These are phyloP conservation scores for Melanotaenia nigrans DNA, from an alignment of 2,797 vertebrate species.

Conservation along the genomic window DNA sequence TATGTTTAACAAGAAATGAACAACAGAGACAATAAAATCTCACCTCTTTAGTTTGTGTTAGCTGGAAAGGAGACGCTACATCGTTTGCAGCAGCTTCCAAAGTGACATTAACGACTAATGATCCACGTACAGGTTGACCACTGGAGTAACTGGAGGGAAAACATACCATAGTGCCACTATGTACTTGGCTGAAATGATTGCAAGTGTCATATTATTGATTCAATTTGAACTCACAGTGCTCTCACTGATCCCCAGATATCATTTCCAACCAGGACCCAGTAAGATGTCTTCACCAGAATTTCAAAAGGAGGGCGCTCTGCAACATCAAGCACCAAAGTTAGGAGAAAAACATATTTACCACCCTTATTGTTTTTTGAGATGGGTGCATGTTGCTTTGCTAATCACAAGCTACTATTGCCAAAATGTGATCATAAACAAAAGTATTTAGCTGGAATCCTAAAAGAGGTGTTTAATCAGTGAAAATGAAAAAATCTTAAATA, in stretches of 20 bases:
- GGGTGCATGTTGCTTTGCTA: background rate
- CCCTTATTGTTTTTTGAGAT: background rate
- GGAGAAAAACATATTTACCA: background rate
- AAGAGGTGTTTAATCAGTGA: background rate
- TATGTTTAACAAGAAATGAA: background rate
- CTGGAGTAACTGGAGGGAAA: slow-evolving; percentile 40
- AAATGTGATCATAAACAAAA: too few species aligned
- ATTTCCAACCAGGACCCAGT: slow-evolving; percentile 45
- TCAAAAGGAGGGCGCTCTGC: slow-evolving; percentile 64
- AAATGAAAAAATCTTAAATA: background rate
- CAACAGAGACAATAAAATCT: background rate
- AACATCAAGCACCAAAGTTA: background rate
- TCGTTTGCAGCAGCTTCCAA: background rate
- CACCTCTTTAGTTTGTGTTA: slow-evolving; percentile 65
- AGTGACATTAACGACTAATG: slow-evolving; percentile 47
- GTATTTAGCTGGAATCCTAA: too few species aligned
- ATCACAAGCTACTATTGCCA: background rate
- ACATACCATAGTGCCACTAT: background rate
- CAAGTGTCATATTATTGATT: background rate
- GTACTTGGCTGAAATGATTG: background rate
- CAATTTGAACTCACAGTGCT: slow-evolving; percentile 64
- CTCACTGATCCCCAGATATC: slow-evolving; percentile 71
- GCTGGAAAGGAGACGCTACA: slow-evolving; percentile 1
- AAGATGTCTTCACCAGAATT: slow-evolving; percentile 58
- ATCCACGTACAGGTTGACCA: slow-evolving; percentile 67